These are phyloP conservation scores for Stegostoma tigrinum DNA, from an alignment of 2,113 vertebrate genomes.

Conservation along the genomic window DNA sequence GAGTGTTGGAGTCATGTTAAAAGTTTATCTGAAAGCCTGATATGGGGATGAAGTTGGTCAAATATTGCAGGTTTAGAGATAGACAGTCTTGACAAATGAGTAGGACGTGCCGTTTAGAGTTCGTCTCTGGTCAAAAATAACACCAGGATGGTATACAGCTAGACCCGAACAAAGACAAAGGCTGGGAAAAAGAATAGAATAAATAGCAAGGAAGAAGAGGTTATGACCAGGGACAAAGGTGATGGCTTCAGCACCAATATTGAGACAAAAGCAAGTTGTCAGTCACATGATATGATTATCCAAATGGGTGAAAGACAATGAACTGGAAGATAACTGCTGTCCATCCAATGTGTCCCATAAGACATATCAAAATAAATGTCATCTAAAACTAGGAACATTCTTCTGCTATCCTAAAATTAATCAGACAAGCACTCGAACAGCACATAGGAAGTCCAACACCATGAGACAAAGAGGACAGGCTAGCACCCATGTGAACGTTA, in stretches of 20 bases:
- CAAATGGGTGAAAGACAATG: background rate
- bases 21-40: background rate
- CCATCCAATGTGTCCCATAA: background rate
- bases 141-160: background rate
- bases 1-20: background rate
- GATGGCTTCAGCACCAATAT: background rate
- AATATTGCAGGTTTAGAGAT: background rate
- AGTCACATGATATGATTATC: background rate
- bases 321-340: background rate
- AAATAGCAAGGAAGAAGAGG: background rate
- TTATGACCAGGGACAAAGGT: background rate
- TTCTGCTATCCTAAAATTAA: background rate
- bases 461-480: background rate
- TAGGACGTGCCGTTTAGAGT: background rate
- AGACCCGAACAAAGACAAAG: background rate
- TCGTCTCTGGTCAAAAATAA: background rate
- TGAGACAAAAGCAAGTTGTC: background rate
- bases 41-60: background rate
- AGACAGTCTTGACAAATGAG: background rate
- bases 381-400: background rate
- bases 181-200: background rate
- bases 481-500: background rate
- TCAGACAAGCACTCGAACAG: background rate
- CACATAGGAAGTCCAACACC: background rate
- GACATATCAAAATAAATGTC: background rate